A percentile compares a stretch with the other conserved stretches of the same genome.
These are phyloP conservation scores for Idaea aversata DNA, from an alignment of 2,888 invertebrate species.

Conservation along the genomic window DNA sequence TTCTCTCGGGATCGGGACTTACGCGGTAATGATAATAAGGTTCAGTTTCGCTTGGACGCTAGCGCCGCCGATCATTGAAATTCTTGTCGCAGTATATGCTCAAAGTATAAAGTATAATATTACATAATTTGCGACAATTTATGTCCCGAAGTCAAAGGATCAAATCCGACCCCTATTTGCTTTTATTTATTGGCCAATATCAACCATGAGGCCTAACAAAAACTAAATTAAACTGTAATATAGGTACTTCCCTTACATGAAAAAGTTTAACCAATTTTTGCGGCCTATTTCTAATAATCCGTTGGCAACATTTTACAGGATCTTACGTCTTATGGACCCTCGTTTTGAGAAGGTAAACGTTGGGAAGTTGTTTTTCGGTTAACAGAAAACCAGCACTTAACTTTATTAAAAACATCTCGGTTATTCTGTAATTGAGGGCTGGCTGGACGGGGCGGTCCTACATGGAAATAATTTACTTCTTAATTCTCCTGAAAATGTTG, in stretches of 20 bases:
- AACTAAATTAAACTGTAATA: not conserved
- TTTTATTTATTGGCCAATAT: not conserved
- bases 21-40: no score
- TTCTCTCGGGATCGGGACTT: no score
- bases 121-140: not conserved
- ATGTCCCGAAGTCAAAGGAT: not conserved
- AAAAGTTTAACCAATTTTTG: not conserved
- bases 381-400: not conserved
- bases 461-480: not conserved
- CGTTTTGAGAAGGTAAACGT: not conserved
- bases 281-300: not conserved
- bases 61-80: not conserved
- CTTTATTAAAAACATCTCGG: not conserved
- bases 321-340: not conserved
- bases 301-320: not conserved
- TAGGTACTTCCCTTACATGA: not conserved
- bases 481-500: not conserved
- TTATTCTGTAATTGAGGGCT: not conserved
- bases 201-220: not conserved
- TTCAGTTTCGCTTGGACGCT: not conserved
- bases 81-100: not conserved
- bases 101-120: not conserved
- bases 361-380: not conserved
- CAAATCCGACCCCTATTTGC: not conserved
- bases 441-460: not conserved